Conservation (phyloP, 1,140 invertebrate species). For the Brevipalpus yothersi region DNA sequence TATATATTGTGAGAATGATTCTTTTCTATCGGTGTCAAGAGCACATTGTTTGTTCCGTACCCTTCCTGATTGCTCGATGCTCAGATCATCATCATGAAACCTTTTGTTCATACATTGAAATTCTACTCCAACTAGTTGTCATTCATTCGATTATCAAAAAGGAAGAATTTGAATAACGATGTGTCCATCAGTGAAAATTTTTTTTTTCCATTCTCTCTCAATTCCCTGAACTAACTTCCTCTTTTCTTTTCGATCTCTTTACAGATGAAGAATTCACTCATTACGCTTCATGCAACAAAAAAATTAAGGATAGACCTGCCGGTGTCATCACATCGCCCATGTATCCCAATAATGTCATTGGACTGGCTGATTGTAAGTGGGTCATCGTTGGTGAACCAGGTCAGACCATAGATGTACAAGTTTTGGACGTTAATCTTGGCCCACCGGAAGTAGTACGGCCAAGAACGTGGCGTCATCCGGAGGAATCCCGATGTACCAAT, state of each 20-base stretch:
- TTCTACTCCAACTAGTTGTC: no score
- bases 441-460: not conserved
- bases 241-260: not conserved
- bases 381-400: not conserved
- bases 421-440: not conserved
- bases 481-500: not conserved
- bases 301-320: not conserved
- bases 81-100: no score
- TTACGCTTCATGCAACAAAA: no score
- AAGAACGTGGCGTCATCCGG: not conserved
- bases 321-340: not conserved
- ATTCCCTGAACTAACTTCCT: not conserved
- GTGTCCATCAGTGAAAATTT: no score
- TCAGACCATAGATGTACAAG: not conserved
- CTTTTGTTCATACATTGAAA: no score
- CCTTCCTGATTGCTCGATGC: no score
- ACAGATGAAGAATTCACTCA: not conserved
- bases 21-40: no score
- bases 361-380: not conserved
- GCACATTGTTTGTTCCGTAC: no score
- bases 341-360: not conserved
- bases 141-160: no score
- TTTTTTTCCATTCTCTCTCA: not conserved
- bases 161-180: no score
- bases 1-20: no score